Percentiles rank a stretch among this genome's conserved stretches.
Evolutionary conservation across 1,140 invertebrate genomes (phyloP).

Genomic region (Ceratosolen fusciceps): DNA sequence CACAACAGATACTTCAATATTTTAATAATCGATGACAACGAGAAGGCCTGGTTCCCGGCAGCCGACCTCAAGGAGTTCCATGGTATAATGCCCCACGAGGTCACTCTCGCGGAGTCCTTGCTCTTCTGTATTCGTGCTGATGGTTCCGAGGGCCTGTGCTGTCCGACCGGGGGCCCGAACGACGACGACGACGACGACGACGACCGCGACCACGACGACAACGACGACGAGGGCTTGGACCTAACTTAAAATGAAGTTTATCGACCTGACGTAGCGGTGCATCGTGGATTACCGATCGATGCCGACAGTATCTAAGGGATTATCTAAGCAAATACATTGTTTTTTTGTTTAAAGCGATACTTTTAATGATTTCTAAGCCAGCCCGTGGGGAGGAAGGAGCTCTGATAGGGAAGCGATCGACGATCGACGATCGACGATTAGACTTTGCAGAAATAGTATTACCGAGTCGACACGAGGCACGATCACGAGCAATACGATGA

Average conservation of each 20-base stretch:
- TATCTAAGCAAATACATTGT: neutral
- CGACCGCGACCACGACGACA: conserved; percentile 76
- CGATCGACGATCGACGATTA: too few relatives aligned
- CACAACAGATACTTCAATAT: conserved; percentile 80
- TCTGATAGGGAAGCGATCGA: too few relatives aligned
- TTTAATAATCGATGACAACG: conserved; percentile 88
- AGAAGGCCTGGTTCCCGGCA: conserved; percentile 92
- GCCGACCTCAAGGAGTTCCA: conserved; percentile 91
- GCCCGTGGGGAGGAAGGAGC: too few relatives aligned
- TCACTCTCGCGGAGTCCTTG: conserved; percentile 82
- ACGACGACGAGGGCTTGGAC: conserved; percentile 68
- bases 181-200: conserved; percentile 77
- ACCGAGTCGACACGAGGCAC: too few relatives aligned
- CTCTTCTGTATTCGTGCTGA: conserved; percentile 89
- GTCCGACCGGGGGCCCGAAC: conserved; percentile 78
- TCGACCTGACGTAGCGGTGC: too few relatives aligned
- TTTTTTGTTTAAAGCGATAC: neutral
- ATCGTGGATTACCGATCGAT: neutral
- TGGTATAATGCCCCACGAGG: conserved; percentile 85
- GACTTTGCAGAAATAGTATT: too few relatives aligned
- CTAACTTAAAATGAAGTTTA: neutral
- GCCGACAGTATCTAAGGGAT: too few relatives aligned
- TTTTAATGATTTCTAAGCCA: too few relatives aligned
- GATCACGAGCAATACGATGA: too few relatives aligned
- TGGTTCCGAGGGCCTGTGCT: conserved; percentile 86